Evolutionary conservation across 2,113 vertebrate genomes (phyloP).

Genomic region (Melierax canorus): DNA sequence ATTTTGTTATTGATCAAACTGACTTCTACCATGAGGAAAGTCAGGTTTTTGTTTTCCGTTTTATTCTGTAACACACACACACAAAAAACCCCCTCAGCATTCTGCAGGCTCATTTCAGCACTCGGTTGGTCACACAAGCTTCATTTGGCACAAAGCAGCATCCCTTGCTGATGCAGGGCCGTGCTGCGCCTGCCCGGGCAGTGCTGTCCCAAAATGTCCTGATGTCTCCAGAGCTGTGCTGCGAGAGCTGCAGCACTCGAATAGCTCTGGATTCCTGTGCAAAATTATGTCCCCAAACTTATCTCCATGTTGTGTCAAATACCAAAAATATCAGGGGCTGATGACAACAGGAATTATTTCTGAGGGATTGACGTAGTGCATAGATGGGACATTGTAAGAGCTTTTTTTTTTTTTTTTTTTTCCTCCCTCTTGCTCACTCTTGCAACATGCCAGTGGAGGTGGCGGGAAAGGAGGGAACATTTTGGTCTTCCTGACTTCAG

Average conservation of each 20-base stretch:
- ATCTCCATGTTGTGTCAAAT: not conserved
- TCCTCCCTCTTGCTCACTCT: not conserved
- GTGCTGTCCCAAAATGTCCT: not conserved
- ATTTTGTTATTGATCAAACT: rapidly evolving
- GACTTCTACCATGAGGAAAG: not conserved
- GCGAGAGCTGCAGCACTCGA: not conserved
- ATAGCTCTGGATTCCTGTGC: not conserved
- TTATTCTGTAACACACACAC: not conserved
- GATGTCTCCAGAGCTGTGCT: not conserved
- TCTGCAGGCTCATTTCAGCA: not conserved
- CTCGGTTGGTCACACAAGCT: not conserved
- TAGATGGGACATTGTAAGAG: not conserved
- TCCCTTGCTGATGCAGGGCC: not conserved
- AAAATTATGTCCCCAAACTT: not conserved
- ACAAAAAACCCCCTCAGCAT: not conserved
- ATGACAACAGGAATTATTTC: not conserved
- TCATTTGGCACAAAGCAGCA: not conserved
- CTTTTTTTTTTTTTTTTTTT: not conserved
- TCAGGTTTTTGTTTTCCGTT: not conserved
- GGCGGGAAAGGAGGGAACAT: not conserved
- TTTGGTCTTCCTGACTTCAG: not conserved
- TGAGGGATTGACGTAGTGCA: not conserved
- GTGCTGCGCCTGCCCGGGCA: not conserved
- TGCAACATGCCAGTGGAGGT: not conserved
- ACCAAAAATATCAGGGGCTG: not conserved